These are phyloP conservation scores for Theonella swinhoei DNA, from an alignment of 37 sponge, comb jelly and placozoan species.

Conservation along the genomic window DNA sequence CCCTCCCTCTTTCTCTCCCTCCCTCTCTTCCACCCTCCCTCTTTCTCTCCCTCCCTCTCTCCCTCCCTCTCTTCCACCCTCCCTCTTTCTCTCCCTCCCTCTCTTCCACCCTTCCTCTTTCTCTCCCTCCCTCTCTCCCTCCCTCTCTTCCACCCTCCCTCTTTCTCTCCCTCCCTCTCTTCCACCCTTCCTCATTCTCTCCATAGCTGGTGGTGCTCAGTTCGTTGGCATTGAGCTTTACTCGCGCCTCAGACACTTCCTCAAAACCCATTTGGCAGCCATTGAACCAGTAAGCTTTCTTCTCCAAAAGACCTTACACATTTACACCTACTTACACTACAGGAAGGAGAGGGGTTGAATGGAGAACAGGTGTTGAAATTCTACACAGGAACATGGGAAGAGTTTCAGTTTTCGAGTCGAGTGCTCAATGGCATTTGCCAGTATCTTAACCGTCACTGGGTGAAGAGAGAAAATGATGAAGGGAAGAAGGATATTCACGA, in stretches of 20 bases:
- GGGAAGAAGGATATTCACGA: constrained; percentile 93
- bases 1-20: not conserved
- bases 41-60: not conserved
- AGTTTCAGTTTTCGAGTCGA: constrained; percentile 88
- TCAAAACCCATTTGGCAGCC: constrained; percentile 60
- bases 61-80: constrained; percentile 8
- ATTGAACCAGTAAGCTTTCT: constrained; percentile 70
- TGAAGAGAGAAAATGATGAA: constrained; percentile 96
- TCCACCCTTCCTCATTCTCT: no score
- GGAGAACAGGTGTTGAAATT: constrained; percentile 79
- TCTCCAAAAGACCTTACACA: no score
- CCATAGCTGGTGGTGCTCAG: constrained; percentile 63
- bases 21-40: not conserved
- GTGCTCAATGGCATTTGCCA: constrained; percentile 95
- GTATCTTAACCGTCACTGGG: constrained; percentile 98
- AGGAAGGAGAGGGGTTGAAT: constrained; percentile 68
- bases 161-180: not conserved
- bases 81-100: constrained; percentile 23
- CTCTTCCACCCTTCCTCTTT: constrained; percentile 6
- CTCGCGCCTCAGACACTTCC: constrained; percentile 81
- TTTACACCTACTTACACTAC: not conserved
- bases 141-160: not conserved
- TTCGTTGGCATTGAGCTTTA: constrained; percentile 96
- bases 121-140: constrained; percentile 15
- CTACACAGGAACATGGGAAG: constrained; percentile 91